A percentile compares a stretch with the other conserved stretches of the same genome.
These are phyloP conservation scores for Philonicus albiceps DNA, from an alignment of 2,888 invertebrate genomes.

Conservation along the genomic window DNA sequence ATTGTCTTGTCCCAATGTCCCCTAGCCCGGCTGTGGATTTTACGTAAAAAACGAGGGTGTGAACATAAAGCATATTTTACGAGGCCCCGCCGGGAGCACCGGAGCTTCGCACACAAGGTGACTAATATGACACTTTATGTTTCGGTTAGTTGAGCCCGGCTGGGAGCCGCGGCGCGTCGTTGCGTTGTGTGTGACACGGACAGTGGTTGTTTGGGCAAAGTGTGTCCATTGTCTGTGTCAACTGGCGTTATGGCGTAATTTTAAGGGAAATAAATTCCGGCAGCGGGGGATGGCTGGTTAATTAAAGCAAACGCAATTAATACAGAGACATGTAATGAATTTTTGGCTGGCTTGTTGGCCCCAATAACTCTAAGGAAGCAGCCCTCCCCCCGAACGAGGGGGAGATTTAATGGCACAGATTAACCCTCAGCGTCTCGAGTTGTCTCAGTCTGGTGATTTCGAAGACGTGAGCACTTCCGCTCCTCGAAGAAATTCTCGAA, in stretches of 20 bases:
- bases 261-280: slow-evolving; percentile 37
- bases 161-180: background rate
- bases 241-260: slow-evolving; percentile 22
- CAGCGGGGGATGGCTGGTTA: slow-evolving; percentile 25
- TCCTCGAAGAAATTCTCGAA: background rate
- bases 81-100: background rate
- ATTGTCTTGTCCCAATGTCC: slow-evolving; percentile 13
- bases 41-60: slow-evolving; percentile 36
- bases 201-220: background rate
- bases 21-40: background rate
- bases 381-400: background rate
- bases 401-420: slow-evolving; percentile 26
- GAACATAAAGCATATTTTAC: slow-evolving; percentile 39
- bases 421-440: background rate
- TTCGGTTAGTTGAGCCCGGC: slow-evolving; percentile 1
- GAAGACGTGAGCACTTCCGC: background rate
- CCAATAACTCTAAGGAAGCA: background rate
- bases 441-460: background rate
- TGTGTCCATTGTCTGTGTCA: slow-evolving; percentile 26
- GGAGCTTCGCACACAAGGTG: background rate
- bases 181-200: background rate
- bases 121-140: slow-evolving; percentile 28
- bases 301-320: slow-evolving; percentile 41
- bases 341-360: background rate
- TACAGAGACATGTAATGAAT: slow-evolving; percentile 35